Conservation (phyloP, 2,797 vertebrate species). For the Clarias platycephalus region DNA sequence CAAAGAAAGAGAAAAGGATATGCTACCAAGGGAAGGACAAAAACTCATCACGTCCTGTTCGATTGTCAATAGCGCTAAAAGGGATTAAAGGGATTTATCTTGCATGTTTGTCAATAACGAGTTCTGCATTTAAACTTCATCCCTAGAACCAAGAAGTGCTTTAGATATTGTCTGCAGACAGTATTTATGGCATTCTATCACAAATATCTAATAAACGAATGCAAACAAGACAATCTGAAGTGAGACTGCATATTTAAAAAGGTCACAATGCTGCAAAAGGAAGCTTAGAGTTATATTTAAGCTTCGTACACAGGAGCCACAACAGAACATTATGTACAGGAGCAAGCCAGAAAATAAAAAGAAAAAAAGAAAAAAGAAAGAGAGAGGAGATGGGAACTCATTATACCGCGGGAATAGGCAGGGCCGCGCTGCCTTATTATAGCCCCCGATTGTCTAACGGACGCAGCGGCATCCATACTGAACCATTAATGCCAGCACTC, state of each 20-base stretch:
- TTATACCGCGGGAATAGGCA: constrained; percentile 3
- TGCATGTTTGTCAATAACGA: neutral
- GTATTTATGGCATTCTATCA: neutral
- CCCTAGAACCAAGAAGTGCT: neutral
- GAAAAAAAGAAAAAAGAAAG: neutral
- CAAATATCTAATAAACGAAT: neutral
- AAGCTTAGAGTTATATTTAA: neutral
- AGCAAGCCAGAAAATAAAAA: neutral
- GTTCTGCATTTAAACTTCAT: neutral
- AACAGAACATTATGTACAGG: neutral
- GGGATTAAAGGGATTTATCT: neutral
- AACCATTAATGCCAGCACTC: constrained; percentile 9
- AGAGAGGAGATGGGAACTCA: constrained; percentile 13
- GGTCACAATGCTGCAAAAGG: neutral
- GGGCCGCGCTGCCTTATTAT: neutral
- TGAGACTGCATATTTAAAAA: neutral
- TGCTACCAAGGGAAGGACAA: neutral
- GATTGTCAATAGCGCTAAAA: neutral
- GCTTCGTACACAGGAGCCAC: neutral
- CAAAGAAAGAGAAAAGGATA: neutral
- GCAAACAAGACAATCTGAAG: neutral
- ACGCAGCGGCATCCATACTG: constrained; percentile 12
- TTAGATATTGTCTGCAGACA: neutral
- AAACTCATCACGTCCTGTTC: neutral
- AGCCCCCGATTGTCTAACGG: constrained; percentile 1